Percentiles rank a stretch among this genome's conserved stretches.
Conservation (phyloP, 1,140 invertebrate species). For the Zaprionus tsacasi region DNA sequence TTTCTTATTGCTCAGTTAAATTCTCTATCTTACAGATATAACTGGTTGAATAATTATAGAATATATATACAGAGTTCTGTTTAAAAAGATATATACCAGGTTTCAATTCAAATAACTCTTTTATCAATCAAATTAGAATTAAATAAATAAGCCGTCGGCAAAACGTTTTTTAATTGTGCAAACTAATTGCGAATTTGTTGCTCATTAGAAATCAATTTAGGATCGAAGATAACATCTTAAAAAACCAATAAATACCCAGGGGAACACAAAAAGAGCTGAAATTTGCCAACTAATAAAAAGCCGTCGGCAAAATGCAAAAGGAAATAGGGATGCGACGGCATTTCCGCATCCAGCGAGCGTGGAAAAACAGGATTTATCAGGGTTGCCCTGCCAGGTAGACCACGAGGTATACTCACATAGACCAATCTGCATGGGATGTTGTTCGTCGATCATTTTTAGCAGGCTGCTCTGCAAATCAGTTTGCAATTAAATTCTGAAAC, state of each 20-base stretch:
- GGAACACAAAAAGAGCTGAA: background rate
- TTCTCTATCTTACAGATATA: no score
- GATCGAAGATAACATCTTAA: background rate
- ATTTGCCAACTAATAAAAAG: constrained; percentile 16
- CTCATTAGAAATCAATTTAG: background rate
- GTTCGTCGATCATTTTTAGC: constrained; percentile 73
- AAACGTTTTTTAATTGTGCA: background rate
- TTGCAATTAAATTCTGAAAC: constrained; percentile 14
- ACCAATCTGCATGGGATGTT: constrained; percentile 79
- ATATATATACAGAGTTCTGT: no score
- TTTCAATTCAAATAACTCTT: background rate
- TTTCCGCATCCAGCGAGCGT: background rate
- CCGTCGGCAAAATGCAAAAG: constrained; percentile 45
- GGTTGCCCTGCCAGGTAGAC: background rate
- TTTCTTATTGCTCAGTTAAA: no score
- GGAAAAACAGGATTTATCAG: background rate
- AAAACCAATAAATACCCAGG: background rate
- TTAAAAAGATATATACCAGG: background rate
- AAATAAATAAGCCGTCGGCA: background rate
- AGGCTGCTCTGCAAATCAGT: background rate
- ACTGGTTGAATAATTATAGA: no score
- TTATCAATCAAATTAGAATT: background rate
- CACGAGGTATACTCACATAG: constrained; percentile 73
- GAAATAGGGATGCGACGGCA: constrained; percentile 41
- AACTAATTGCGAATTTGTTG: background rate